Evolutionary conservation across 2,888 invertebrate genomes (phyloP), one percentile per base, ranked within the genome.

Genomic region (Petrolisthes cinctipes): DNA sequence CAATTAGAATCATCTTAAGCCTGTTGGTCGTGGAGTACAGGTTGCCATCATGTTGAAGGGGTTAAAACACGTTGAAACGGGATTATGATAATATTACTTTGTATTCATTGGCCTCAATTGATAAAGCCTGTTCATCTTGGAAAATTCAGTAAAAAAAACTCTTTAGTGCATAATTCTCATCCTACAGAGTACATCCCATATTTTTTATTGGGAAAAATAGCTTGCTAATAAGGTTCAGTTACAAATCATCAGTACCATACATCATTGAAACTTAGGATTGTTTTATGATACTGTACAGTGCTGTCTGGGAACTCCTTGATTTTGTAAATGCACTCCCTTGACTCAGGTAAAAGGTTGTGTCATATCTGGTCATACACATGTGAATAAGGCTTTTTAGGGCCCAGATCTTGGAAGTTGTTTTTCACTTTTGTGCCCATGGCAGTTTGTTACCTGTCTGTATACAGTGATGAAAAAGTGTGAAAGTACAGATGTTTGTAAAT

Each of bases 401-500:
- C 61, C 61, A 61, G 61, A 61, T 11, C 61, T 61, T 61, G 9
- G 61, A 11, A 61, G 37, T 37, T 37, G 37, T 37, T 61, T n/a
- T 61, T 17, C 17, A 61, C 17, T 61, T 17, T 61, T 61, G 17
- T 61, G 61, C 17, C 11, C 61, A 9, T 11, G 61, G 61, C 61
- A 61, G 61, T 61, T 9, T 61, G 9, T 37, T 37, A 37, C 37
- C 37, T 37, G 37, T 37, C 37, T 37, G 37, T 37, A 37, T 37
- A 37, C 37, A 37, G 37, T 37, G 37, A 37, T 37, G 37, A 37
- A 37, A 37, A 37, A 37, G 37, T 37, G 37, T 17, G 20, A 71
- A 14, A 71, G 71, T 71, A n/a, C 20, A 6, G 20, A n/a, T 71
- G 71, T 71, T n/a, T 71, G 71, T 71, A 71, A 71, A 71, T 71